These are phyloP conservation scores for Illadopsis cleaveri DNA, from an alignment of 2,113 vertebrate genomes.

Conservation along the genomic window DNA sequence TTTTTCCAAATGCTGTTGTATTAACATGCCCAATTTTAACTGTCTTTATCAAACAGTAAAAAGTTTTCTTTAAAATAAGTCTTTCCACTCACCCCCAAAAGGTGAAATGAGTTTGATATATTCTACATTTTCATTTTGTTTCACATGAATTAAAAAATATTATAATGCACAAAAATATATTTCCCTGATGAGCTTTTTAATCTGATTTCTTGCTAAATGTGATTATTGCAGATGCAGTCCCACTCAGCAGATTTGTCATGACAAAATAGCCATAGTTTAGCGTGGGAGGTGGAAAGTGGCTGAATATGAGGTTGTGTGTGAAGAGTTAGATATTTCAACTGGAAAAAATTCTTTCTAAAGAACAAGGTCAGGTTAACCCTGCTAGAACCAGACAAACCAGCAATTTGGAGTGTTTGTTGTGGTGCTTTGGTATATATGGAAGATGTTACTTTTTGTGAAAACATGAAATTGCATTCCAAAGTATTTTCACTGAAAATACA, in stretches of 20 bases:
- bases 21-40: not conserved
- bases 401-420: not conserved
- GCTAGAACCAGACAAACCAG: not conserved
- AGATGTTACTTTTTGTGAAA: not conserved
- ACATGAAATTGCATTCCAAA: not conserved
- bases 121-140: not conserved
- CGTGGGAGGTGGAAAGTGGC: not conserved
- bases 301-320: not conserved
- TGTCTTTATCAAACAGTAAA: not conserved
- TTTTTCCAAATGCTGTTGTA: not conserved
- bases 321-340: not conserved
- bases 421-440: not conserved
- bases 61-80: not conserved
- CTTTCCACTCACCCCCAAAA: not conserved
- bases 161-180: not conserved
- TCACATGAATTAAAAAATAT: not conserved
- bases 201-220: not conserved
- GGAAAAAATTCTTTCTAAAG: not conserved
- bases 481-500: not conserved
- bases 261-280: not conserved
- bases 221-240: not conserved
- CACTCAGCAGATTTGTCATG: not conserved
- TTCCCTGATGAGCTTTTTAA: not conserved
- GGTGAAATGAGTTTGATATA: not conserved
- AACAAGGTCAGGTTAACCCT: not conserved